Conservation (phyloP, 2,888 invertebrate species). For the Drosophila barbarae region DNA sequence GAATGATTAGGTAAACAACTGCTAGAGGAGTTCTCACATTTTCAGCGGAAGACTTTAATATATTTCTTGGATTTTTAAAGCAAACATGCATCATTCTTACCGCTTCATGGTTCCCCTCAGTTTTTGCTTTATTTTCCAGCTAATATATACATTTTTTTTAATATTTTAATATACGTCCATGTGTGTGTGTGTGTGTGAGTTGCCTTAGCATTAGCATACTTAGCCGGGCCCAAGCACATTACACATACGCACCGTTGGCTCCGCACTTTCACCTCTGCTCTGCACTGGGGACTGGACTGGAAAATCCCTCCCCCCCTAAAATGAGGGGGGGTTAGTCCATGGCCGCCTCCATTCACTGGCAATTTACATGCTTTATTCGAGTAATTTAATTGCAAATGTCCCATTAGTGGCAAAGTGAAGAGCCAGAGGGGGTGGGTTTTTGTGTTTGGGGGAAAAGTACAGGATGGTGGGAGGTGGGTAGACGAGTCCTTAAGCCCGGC, state of each 20-base stretch:
- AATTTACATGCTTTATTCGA: conserved; percentile 75
- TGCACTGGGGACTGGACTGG: conserved; percentile 9
- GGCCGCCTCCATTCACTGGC: conserved; percentile 59
- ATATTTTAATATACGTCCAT: background rate
- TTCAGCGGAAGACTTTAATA: background rate
- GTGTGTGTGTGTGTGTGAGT: conserved; percentile 1
- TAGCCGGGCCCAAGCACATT: conserved; percentile 62
- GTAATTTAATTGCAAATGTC: conserved; percentile 74
- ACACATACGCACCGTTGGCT: conserved; percentile 65
- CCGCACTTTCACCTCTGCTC: conserved; percentile 42
- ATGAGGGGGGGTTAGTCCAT: conserved; percentile 13
- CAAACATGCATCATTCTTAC: conserved; percentile 1
- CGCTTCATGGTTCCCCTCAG: background rate
- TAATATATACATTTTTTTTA: conserved; percentile 3
- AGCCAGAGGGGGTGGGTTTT: conserved; percentile 4
- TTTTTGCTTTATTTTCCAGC: background rate
- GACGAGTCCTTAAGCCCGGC: background rate
- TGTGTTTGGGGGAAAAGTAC: background rate
- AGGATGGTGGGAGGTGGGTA: background rate
- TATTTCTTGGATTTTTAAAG: conserved; percentile 18
- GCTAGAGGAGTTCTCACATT: conserved; percentile 5
- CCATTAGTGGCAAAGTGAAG: conserved; percentile 47
- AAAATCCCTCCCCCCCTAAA: background rate
- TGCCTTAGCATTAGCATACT: conserved; percentile 60
- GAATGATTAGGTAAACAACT: conserved; percentile 50